Percentiles rank a stretch among this genome's conserved stretches.
Conservation (phyloP, 2,797 vertebrate genomes). For the Hydrolagus colliei region DNA sequence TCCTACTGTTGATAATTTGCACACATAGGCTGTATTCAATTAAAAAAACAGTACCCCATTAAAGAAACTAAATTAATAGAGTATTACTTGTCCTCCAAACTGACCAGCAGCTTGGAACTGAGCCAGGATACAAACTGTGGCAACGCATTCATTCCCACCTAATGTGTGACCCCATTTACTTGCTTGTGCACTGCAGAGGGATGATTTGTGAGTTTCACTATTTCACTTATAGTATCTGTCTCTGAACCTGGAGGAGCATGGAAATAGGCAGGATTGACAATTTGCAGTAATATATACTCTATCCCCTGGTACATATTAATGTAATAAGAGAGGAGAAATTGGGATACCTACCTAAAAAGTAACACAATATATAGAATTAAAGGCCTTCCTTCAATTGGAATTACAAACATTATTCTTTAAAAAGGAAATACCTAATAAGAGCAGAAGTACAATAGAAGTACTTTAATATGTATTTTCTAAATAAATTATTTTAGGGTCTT, state of each 20-base stretch:
- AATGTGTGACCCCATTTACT: background rate
- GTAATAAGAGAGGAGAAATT: background rate
- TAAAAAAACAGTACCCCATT: background rate
- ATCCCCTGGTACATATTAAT: background rate
- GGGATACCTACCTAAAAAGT: background rate
- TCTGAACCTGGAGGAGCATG: background rate
- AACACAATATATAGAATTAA: background rate
- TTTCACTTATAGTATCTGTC: background rate
- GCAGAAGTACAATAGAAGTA: background rate
- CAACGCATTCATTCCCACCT: background rate
- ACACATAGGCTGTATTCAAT: background rate
- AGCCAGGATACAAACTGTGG: background rate
- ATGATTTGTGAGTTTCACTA: background rate
- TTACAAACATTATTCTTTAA: background rate
- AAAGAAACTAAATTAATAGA: background rate
- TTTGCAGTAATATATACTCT: background rate
- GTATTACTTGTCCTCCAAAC: background rate
- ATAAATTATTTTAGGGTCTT: background rate
- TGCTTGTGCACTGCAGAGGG: background rate
- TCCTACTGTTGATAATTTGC: background rate
- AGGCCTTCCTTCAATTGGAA: background rate
- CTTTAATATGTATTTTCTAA: no score
- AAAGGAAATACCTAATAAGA: background rate
- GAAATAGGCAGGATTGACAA: background rate
- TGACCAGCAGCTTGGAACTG: background rate